Percentiles rank a stretch among this genome's conserved stretches.
Evolutionary conservation across 2,113 vertebrate species (phyloP).

Genomic region (Petrocephalus zakoni): DNA sequence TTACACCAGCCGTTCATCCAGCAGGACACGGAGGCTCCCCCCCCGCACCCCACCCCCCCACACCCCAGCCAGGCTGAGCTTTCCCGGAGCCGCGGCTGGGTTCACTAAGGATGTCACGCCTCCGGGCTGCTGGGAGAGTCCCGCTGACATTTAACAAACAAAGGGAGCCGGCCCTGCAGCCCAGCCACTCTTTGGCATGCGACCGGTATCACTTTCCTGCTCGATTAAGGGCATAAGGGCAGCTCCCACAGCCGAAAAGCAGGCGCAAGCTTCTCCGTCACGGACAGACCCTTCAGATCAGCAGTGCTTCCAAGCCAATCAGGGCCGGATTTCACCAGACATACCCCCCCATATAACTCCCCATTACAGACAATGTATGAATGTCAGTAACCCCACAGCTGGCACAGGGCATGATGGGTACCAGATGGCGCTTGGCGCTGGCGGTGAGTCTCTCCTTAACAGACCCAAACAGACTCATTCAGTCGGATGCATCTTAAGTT

Average conservation of each 20-base stretch:
- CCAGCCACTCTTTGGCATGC: neutral
- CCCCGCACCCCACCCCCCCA: too few species aligned
- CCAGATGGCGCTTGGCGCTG: neutral
- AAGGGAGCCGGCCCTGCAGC: neutral
- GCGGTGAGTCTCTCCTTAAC: neutral
- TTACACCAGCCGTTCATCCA: neutral
- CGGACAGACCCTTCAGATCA: neutral
- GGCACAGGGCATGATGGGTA: neutral
- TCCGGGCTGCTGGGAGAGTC: neutral
- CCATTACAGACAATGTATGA: neutral
- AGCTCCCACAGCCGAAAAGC: neutral
- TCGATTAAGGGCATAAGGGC: neutral
- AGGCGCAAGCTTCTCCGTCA: neutral
- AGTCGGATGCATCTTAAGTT: neutral
- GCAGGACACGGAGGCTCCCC: neutral
- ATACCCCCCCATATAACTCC: neutral
- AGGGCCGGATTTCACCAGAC: neutral
- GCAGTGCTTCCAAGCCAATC: neutral
- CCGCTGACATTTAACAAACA: neutral
- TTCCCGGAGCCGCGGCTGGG: neutral
- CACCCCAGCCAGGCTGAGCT: neutral
- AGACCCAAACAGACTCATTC: neutral
- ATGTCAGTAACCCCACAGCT: neutral
- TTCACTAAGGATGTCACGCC: neutral
- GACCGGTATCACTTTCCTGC: neutral